phyloP scores from a whole-genome alignment of 1,140 invertebrate species.

The Brachystomella parvula region DNA sequence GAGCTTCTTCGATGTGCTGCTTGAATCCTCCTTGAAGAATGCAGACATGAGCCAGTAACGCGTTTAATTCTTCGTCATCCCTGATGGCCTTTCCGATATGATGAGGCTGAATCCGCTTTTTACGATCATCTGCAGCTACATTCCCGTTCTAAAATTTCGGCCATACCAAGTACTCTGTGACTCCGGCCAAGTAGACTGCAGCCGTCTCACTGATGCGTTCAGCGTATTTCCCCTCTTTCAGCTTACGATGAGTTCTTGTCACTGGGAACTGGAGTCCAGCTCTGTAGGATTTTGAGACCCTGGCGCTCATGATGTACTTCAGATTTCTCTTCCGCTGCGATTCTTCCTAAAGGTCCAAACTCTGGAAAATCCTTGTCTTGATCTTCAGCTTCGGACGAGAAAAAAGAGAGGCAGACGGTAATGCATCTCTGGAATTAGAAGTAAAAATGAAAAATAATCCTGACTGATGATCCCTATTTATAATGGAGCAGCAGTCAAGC shows the following conservation, averaged over 20 bases:
- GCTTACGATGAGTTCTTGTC: constrained; percentile 41
- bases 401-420: no score
- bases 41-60: constrained; percentile 47
- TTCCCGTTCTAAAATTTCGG: constrained; percentile 53
- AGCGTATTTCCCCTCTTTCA: constrained; percentile 44
- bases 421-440: no score
- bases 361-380: no score
- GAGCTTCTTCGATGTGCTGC: constrained; percentile 53
- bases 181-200: constrained; percentile 52
- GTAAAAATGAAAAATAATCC: no score
- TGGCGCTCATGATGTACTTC: constrained; percentile 44
- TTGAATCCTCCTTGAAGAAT: constrained; percentile 51
- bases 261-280: constrained; percentile 48
- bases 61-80: constrained; percentile 50
- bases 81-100: constrained; percentile 49
- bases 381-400: no score
- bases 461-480: no score
- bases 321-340: no score
- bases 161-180: constrained; percentile 50
- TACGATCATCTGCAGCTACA: constrained; percentile 37
- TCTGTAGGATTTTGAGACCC: constrained; percentile 43
- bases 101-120: constrained; percentile 45
- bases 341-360: no score
- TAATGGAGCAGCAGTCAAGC: no score
- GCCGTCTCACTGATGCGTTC: constrained; percentile 50